phyloP scores from a whole-genome alignment of 1,140 invertebrate species.

The Cherax destructor region DNA sequence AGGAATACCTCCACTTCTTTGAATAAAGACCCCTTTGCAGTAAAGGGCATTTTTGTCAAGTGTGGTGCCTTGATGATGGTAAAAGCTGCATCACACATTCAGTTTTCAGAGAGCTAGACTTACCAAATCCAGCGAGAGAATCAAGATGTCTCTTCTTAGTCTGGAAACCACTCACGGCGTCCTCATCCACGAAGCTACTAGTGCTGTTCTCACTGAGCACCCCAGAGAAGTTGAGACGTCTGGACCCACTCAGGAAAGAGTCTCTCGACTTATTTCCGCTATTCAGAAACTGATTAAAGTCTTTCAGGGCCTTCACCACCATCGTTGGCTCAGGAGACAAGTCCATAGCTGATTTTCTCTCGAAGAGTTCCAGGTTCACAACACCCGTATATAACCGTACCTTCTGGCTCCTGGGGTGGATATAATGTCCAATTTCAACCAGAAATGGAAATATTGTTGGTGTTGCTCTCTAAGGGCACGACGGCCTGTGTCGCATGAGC shows the following conservation, averaged over 20 bases:
- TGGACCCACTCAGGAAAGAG: neutral
- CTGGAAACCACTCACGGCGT: neutral
- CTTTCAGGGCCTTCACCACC: conserved; percentile 18
- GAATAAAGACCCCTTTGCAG: too few species aligned
- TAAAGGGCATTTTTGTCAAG: too few species aligned
- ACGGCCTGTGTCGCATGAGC: too few species aligned
- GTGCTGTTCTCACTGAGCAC: neutral
- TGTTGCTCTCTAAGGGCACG: too few species aligned
- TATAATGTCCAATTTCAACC: too few species aligned
- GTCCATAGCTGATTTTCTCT: conserved; percentile 9
- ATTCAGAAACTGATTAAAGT: conserved; percentile 9
- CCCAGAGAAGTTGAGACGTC: conserved; percentile 23
- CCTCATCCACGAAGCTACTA: neutral
- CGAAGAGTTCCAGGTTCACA: too few species aligned
- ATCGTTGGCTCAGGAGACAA: conserved; percentile 29
- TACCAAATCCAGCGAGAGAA: conserved; percentile 40
- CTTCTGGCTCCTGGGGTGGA: too few species aligned
- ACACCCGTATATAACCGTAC: too few species aligned
- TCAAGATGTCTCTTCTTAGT: conserved; percentile 31
- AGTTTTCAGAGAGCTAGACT: neutral
- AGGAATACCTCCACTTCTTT: too few species aligned
- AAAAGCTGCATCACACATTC: too few species aligned
- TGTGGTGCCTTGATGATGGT: too few species aligned
- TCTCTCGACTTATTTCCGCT: neutral
- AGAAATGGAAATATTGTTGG: too few species aligned